Conservation (phyloP, 2,888 invertebrate species). For the Caenorhabditis japonica region DNA sequence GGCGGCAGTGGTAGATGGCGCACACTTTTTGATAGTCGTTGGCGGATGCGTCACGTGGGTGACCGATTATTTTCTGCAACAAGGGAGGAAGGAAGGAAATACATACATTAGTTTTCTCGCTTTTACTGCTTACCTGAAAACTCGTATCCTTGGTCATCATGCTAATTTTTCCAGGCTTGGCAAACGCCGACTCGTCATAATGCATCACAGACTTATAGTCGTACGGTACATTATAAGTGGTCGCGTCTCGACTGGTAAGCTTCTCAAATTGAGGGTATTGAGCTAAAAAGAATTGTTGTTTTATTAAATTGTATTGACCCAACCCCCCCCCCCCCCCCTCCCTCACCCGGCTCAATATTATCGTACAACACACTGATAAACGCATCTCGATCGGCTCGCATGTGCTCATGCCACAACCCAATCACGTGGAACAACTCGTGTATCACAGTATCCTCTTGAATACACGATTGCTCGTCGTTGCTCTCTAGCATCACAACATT, state of each 20-base stretch:
- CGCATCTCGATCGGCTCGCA: conserved; percentile 72
- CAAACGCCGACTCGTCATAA: conserved; percentile 70
- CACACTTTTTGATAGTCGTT: conserved; percentile 73
- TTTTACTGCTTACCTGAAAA: conserved; percentile 61
- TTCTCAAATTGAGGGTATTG: conserved; percentile 68
- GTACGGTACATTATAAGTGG: conserved; percentile 70
- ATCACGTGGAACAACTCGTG: conserved; percentile 72
- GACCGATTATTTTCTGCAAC: conserved; percentile 70
- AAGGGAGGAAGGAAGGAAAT: not conserved
- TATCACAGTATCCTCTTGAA: conserved; percentile 68
- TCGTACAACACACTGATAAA: conserved; percentile 71
- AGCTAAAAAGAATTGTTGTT: too few relatives aligned
- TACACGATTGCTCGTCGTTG: conserved; percentile 68
- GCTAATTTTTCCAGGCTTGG: conserved; percentile 62
- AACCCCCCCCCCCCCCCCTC: not conserved
- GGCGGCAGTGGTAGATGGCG: conserved; percentile 64
- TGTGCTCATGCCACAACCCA: conserved; percentile 75
- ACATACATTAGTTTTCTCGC: not conserved
- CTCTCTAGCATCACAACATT: conserved; percentile 75
- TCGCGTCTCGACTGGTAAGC: conserved; percentile 60
- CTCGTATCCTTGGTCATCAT: conserved; percentile 67
- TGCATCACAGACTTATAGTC: conserved; percentile 71
- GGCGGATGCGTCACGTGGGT: conserved; percentile 64
- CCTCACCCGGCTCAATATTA: conserved; percentile 65
- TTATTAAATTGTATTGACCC: not conserved